Base-by-base conservation (phyloP, 2,888 invertebrate genomes). In the Pyrochroa serraticornis region DNA sequence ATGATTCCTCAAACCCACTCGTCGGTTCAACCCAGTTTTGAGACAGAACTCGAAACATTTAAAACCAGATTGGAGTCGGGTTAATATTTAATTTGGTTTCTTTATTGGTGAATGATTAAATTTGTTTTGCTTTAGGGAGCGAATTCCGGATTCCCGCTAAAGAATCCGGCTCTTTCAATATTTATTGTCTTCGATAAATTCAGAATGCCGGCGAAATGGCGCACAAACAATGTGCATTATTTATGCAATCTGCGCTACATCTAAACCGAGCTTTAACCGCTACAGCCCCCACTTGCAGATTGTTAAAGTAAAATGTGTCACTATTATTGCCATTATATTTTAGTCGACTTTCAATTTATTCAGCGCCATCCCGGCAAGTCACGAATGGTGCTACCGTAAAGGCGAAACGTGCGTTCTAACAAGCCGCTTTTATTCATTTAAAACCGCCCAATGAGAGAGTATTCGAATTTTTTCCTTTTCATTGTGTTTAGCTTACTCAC, bases 241-340 rank as follows among this genome's bases (percentile, higher is more conserved):
- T 51, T 51, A 51, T 51, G 51, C 51, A 51, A 51, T 51, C 51
- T 44, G 32, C 43, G 43, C 22, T 22, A 22, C 22, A 51, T 51
- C 51, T 35, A 22, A 22, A 22, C 22, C 22, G 50, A 50, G 34
- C 48, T 52, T 41, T 38, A 39, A 30, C 42, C 51, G 43, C 22
- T 22, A 22, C 22, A 22, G 22, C 22, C 22, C 22, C 22, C 22
- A 22, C 22, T 51, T 51, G 34, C 44, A 55, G 48, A 55, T 55
- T 43, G 55, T 55, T 55, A 55, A 55, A 42, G 55, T 37, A 41
- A 48, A 55, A 55, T 55, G 55, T 48, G 55, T 49, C 55, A 43
- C 55, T 41, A 36, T 55, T 55, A 48, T 55, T 35, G 55, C 55
- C 33, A 38, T 55, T 48, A 55, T 55, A 55, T 55, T 48, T 49